Percentiles rank a stretch among this genome's conserved stretches.
These are phyloP conservation scores for Aphelenchoides besseyi DNA, from an alignment of 1,140 invertebrate genomes.

Conservation along the genomic window DNA sequence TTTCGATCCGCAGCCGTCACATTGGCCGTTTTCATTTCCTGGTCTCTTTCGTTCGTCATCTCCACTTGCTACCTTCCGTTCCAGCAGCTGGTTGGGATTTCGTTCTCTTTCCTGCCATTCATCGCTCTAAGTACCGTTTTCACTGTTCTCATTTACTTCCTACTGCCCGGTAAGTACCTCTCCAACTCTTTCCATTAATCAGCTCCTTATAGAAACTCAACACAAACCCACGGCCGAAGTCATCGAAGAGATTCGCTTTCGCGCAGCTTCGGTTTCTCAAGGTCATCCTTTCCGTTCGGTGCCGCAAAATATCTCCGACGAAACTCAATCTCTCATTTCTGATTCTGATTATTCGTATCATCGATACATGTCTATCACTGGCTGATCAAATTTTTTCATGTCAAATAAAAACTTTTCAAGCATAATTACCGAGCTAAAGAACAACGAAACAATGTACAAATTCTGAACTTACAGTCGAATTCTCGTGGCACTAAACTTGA, in stretches of 20 bases:
- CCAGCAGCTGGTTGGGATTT: slow-evolving; percentile 59
- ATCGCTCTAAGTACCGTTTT: slow-evolving; percentile 50
- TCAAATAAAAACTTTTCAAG: too few relatives aligned
- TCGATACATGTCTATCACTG: slow-evolving; percentile 33
- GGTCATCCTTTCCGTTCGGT: slow-evolving; percentile 33
- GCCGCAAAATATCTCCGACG: slow-evolving; percentile 25
- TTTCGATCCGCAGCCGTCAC: slow-evolving; percentile 53
- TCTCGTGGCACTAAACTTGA: too few relatives aligned
- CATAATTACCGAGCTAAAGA: too few relatives aligned
- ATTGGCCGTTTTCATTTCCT: slow-evolving; percentile 56
- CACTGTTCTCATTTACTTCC: slow-evolving; percentile 50
- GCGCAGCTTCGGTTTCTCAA: slow-evolving; percentile 40
- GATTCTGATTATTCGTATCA: slow-evolving; percentile 12
- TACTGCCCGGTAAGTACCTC: slow-evolving; percentile 48
- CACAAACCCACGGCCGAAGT: slow-evolving; percentile 41
- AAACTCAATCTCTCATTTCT: slow-evolving; percentile 2
- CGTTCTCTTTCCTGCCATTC: slow-evolving; percentile 56
- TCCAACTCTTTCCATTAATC: slow-evolving; percentile 5
- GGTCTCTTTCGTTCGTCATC: slow-evolving; percentile 57
- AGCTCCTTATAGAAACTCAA: slow-evolving; percentile 38
- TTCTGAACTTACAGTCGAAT: too few relatives aligned
- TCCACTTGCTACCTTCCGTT: slow-evolving; percentile 58
- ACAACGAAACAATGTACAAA: too few relatives aligned
- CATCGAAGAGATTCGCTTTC: slow-evolving; percentile 42
- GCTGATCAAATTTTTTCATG: too few relatives aligned